Base-by-base conservation (phyloP, 2,797 vertebrate species). In the Fistularia tabacaria region DNA sequence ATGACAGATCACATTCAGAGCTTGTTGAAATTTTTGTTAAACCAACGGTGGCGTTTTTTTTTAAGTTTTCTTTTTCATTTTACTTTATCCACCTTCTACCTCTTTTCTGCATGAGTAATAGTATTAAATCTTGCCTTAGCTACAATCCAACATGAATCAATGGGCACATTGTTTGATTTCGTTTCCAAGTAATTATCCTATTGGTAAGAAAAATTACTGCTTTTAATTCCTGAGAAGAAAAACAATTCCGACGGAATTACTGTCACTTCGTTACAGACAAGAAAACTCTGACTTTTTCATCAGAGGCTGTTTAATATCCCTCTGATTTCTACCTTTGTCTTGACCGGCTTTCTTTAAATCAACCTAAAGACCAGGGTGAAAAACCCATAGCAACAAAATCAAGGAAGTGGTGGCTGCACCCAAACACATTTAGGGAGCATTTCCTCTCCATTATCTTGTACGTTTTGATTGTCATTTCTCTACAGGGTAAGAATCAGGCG, bases 391-490 rank as follows among this genome's bases (percentile, higher is more conserved):
- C 25, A 25, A 25, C 25, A 25, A 25, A 25, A 25, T 25, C 45
- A 64, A 64, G 45, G 10, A 49, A 51, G 10, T 40, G 38, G 3
- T 51, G 45, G 25, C 60, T 65, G 44, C n/a, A 39, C 53, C 60
- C 60, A 74, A 74, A 77, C 66, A 69, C 55, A 57, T 62, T 66
- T 12, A 62, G 54, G 36, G 51, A 57, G 11, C 47, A 38, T 60
- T 71, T 69, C 57, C 38, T 64, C 55, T 42, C 51, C 14, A 6
- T 45, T 82, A 82, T 87, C 80, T 74, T 54, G 47, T 52, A 53
- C 58, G 14, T 54, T 59, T 69, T 89, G 87, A 87, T 69, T 89
- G 87, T 87, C 84, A 69, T 73, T 73, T 86, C 66, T 87, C 74
- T 68, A 90, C 74, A 59, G 63, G 57, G 80, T 48, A 56, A 83